These are phyloP conservation scores for Hermodice carunculata DNA, from an alignment of 2,888 invertebrate species.

Conservation along the genomic window DNA sequence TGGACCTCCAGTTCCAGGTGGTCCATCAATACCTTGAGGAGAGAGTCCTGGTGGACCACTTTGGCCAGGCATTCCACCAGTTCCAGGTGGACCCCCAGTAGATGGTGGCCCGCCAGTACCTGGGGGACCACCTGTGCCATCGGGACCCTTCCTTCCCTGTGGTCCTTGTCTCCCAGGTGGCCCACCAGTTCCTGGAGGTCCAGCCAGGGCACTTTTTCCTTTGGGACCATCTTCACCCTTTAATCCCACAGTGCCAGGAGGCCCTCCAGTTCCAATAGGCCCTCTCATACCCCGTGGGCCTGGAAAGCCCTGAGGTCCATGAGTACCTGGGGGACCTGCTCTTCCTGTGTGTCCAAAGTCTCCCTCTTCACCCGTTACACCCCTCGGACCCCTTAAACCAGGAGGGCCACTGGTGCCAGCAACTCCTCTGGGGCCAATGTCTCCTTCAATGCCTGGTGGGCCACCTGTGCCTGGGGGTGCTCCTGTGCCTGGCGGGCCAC, in stretches of 20 bases:
- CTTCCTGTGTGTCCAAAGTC: no score
- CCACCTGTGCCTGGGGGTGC: background rate
- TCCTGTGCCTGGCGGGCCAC: background rate
- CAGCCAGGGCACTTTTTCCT: background rate
- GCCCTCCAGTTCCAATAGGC: no score
- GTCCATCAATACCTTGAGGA: background rate
- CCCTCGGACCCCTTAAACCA: no score
- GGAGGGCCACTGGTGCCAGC: no score
- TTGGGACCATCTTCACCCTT: background rate
- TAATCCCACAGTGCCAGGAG: no score
- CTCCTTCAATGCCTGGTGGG: no score
- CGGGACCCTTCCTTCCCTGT: background rate
- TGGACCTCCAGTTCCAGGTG: background rate
- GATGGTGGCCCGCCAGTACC: background rate
- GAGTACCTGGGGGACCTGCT: no score
- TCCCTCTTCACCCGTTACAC: no score
- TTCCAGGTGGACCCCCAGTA: background rate
- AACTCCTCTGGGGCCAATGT: no score
- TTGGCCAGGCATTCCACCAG: background rate
- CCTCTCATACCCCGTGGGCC: no score
- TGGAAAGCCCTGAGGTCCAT: no score
- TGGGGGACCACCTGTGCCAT: background rate
- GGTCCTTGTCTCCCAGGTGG: background rate
- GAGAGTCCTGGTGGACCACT: background rate
- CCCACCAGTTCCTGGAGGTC: background rate